Base-by-base conservation (phyloP, 1,140 invertebrate species). In the Pseudachorutes palmiensis region DNA sequence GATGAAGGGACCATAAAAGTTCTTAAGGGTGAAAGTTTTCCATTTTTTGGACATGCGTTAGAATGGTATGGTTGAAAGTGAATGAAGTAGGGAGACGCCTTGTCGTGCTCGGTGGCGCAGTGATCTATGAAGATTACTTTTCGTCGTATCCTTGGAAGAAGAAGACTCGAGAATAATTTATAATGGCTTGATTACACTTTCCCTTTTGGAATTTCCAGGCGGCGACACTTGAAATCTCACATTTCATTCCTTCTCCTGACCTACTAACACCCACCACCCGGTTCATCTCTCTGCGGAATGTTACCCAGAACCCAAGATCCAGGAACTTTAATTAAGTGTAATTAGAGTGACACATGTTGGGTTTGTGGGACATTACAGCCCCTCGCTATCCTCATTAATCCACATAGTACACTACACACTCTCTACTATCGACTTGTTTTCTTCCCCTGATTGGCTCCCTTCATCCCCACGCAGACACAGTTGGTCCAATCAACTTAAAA, bases 131-230 rank as follows among this genome's bases (percentile, higher is more conserved):
- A 45, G 36, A 45, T 45, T 45, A 45, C 36, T 45, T 45, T 45
- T 45, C 36, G 36, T n/a, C n/a, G n/a, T n/a, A n/a, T n/a, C n/a
- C n/a, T n/a, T n/a, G 36, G 36, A 45, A 45, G 36, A 19, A 45
- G 36, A 45, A 9, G 9, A 9, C 9, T 12, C 36, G 9, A 45
- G 36, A 45, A 45, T 45, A 45, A 45, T 45, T 45, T 45, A 45
- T 45, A 45, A 45, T 45, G 36, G 36, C 36, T 45, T 45, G 36
- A 45, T 45, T 45, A 45, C 36, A 45, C 36, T 45, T 45, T 45
- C 36, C 9, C 36, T 45, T 12, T 19, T 9, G 36, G 9, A 19
- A 12, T 12, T 12, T 9, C 36, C 19, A 19, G 9, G 36, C 9
- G 9, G 36, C 9, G 36, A 45, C 19, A 12, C 19, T 45, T 19